phyloP scores from a whole-genome alignment of 1,140 invertebrate species.

The Caenorhabditis latens region DNA sequence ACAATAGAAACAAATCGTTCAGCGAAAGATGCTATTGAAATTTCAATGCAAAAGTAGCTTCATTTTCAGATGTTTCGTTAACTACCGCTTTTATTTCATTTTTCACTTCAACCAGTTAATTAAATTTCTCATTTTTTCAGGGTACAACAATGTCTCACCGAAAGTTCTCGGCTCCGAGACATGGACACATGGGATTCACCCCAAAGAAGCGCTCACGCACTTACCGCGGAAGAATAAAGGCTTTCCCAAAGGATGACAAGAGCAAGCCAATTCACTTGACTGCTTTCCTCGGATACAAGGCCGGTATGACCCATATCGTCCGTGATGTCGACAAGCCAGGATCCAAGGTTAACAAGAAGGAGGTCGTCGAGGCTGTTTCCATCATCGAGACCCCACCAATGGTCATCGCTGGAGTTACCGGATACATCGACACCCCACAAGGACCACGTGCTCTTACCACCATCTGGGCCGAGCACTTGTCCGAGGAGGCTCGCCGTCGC shows the following conservation, averaged over 20 bases:
- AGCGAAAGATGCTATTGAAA: too few relatives aligned
- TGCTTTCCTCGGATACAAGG: conserved; percentile 97
- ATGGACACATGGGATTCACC: conserved; percentile 99
- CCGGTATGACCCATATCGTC: conserved; percentile 99
- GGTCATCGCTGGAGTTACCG: conserved; percentile 95
- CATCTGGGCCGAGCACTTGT: conserved; percentile 97
- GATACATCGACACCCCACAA: conserved; percentile 98
- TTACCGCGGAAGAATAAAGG: conserved; percentile 98
- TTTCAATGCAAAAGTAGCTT: too few relatives aligned
- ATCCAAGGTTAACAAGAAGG: conserved; percentile 98
- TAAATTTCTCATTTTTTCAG: conserved; percentile 63
- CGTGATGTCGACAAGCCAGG: conserved; percentile 98
- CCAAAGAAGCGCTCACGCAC: conserved; percentile 95
- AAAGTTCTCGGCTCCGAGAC: conserved; percentile 98
- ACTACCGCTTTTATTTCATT: not conserved
- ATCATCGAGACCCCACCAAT: conserved; percentile 98
- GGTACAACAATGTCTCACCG: conserved; percentile 89
- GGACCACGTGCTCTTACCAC: conserved; percentile 93
- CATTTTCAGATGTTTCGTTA: too few relatives aligned
- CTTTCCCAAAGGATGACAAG: conserved; percentile 98
- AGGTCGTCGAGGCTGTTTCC: conserved; percentile 98
- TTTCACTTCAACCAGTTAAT: not conserved
- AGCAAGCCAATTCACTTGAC: conserved; percentile 97
- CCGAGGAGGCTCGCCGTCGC: conserved; percentile 95
- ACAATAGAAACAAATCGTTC: too few relatives aligned